A percentile compares a stretch with the other conserved stretches of the same genome.
These are phyloP conservation scores for Talpa occidentalis DNA, from an alignment of 2,113 vertebrate genomes.

Conservation along the genomic window DNA sequence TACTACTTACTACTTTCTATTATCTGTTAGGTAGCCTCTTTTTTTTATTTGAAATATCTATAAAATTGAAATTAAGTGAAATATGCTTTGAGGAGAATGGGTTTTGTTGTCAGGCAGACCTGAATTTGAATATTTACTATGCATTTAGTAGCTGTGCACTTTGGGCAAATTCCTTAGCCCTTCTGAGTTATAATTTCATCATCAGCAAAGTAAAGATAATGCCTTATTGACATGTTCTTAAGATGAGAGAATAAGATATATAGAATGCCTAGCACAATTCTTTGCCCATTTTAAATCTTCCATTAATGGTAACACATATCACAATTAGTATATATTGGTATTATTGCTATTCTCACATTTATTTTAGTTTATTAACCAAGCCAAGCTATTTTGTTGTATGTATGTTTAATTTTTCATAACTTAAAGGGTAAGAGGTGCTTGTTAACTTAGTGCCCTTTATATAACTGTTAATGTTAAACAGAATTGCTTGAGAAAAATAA, in stretches of 20 bases:
- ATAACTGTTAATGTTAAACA: background rate
- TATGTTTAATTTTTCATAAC: background rate
- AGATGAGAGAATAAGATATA: background rate
- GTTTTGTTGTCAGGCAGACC: background rate
- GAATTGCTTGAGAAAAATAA: background rate
- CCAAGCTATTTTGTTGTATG: background rate
- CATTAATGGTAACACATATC: background rate
- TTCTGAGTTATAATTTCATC: background rate
- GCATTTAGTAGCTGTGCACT: background rate
- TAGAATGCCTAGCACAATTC: background rate
- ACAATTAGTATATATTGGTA: background rate
- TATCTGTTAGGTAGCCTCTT: background rate
- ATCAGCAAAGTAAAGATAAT: background rate
- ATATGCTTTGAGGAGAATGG: background rate
- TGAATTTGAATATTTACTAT: background rate
- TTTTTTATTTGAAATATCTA: background rate
- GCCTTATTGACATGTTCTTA: background rate
- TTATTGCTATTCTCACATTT: background rate
- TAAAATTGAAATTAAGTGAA: slow-evolving; percentile 40
- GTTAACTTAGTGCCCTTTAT: background rate
- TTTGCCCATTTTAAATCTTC: background rate
- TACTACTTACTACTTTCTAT: slow-evolving; percentile 17
- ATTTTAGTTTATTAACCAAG: background rate
- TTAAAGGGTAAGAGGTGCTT: background rate
- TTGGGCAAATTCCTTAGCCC: background rate